Conservation (phyloP, 2,113 vertebrate genomes). For the Albula goreensis region DNA sequence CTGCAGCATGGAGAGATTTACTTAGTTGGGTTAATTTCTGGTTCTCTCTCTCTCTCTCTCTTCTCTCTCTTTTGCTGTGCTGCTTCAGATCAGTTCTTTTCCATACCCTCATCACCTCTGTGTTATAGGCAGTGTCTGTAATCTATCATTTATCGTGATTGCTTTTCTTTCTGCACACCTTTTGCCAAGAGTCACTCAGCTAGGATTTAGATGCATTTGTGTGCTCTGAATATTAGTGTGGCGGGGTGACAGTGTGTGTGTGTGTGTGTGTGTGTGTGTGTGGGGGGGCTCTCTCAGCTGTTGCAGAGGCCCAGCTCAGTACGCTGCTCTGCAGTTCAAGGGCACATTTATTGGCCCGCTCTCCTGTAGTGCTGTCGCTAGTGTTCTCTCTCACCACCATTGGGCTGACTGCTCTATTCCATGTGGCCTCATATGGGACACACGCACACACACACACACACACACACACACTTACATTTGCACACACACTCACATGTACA, state of each 20-base stretch:
- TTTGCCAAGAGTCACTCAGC: slow-evolving; percentile 3
- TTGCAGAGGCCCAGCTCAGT: too few relatives aligned
- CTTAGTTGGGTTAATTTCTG: not conserved
- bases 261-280: not conserved
- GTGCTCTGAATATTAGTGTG: not conserved
- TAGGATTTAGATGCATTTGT: not conserved
- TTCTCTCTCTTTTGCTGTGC: slow-evolving; percentile 5
- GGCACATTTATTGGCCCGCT: not conserved
- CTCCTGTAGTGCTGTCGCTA: not conserved
- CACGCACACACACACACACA: not conserved
- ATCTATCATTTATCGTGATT: slow-evolving; percentile 47
- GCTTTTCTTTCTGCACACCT: slow-evolving; percentile 9
- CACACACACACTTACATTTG: not conserved
- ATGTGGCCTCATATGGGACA: not conserved
- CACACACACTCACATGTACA: not conserved
- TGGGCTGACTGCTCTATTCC: not conserved
- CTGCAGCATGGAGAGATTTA: not conserved
- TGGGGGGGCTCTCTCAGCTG: not conserved
- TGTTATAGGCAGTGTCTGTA: not conserved
- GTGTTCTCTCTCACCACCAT: not conserved
- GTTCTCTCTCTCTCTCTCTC: not conserved
- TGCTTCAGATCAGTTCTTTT: slow-evolving; percentile 14
- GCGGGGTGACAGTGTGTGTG: not conserved
- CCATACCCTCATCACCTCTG: not conserved
- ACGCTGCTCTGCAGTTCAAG: not conserved